These are phyloP conservation scores for Anguilla anguilla DNA, from an alignment of 2,797 vertebrate genomes.

Conservation along the genomic window DNA sequence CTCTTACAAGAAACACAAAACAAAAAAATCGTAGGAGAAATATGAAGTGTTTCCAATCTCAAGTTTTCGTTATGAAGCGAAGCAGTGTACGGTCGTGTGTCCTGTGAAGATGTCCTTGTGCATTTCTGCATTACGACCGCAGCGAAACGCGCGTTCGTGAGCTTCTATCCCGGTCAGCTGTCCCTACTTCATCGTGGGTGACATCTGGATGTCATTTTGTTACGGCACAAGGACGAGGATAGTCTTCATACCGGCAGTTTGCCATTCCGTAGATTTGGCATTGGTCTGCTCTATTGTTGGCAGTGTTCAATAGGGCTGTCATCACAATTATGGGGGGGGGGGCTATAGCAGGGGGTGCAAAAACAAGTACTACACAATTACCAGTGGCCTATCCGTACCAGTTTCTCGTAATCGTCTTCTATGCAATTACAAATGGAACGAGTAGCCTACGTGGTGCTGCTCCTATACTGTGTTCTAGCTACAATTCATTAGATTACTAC, in stretches of 20 bases:
- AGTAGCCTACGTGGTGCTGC: too few species aligned
- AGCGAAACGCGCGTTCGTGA: background rate
- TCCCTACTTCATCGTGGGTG: background rate
- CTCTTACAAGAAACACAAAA: too few species aligned
- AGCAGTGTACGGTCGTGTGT: background rate
- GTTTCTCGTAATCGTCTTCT: too few species aligned
- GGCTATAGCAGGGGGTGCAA: constrained; percentile 2
- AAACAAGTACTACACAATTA: background rate
- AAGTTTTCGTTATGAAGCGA: background rate
- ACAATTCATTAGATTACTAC: too few species aligned
- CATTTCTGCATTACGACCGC: background rate
- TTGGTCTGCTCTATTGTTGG: background rate
- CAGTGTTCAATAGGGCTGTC: background rate
- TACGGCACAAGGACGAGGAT: background rate
- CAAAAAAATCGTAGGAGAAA: too few species aligned
- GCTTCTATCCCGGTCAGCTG: constrained; percentile 7
- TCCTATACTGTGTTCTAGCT: too few species aligned
- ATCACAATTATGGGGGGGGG: background rate
- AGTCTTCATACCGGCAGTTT: background rate
- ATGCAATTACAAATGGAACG: background rate
- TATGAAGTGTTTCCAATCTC: background rate
- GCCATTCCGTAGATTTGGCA: background rate
- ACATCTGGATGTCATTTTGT: background rate
- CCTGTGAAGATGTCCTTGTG: background rate
- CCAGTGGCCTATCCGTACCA: background rate